Conservation (phyloP, 2,888 invertebrate species). For the Drosophila fungiperda region DNA sequence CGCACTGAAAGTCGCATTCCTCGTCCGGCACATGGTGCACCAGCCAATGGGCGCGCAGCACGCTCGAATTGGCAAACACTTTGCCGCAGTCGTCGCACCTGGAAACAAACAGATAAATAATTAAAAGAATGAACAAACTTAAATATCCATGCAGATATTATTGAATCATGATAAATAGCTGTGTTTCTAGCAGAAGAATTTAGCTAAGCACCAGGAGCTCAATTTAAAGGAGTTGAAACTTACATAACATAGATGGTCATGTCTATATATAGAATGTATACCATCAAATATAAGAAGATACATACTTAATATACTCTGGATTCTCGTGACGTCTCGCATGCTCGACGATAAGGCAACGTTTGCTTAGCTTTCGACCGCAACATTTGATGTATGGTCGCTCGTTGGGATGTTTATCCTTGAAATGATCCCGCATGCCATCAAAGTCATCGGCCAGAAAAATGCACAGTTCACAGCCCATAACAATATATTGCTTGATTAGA, state of each 20-base stretch:
- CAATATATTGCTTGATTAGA: conserved; percentile 82
- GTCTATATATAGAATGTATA: neutral
- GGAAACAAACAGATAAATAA: neutral
- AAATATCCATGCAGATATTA: no score
- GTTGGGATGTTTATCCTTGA: conserved; percentile 75
- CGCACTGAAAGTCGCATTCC: conserved; percentile 81
- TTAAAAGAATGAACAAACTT: neutral
- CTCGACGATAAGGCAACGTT: conserved; percentile 82
- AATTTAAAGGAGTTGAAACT: no score
- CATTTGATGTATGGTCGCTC: conserved; percentile 82
- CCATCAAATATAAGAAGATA: neutral
- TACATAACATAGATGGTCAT: neutral
- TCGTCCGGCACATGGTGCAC: conserved; percentile 82
- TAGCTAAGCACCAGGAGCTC: no score
- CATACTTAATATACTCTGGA: conserved; percentile 84
- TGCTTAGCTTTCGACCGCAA: conserved; percentile 83
- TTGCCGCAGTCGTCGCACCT: conserved; percentile 83
- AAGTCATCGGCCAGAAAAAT: conserved; percentile 78
- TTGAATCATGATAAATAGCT: no score
- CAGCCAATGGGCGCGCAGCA: conserved; percentile 82
- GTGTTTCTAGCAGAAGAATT: no score
- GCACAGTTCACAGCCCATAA: conserved; percentile 83
- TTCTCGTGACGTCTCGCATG: conserved; percentile 84
- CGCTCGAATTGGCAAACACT: conserved; percentile 82
- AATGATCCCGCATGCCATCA: conserved; percentile 81